A percentile compares a stretch with the other conserved stretches of the same genome.
phyloP scores from a whole-genome alignment of 2,113 vertebrate genomes.

The Sakesphorus luctuosus region DNA sequence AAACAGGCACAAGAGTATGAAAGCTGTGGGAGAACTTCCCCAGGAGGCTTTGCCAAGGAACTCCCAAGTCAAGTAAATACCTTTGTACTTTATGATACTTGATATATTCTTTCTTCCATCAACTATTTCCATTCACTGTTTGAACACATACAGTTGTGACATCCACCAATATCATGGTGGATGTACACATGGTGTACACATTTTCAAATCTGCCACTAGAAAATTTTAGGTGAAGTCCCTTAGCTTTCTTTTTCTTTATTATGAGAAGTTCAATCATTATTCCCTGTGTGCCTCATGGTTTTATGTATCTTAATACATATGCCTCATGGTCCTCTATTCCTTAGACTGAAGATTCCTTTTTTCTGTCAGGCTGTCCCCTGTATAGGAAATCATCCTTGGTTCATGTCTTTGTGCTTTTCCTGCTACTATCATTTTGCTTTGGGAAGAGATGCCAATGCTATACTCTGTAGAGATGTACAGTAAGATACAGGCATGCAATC shows the following conservation, averaged over 20 bases:
- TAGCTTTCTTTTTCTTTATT: neutral
- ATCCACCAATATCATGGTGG: neutral
- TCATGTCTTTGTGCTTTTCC: neutral
- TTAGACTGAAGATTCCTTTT: neutral
- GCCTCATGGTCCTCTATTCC: neutral
- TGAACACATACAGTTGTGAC: neutral
- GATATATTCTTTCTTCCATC: neutral
- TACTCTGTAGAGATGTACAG: neutral
- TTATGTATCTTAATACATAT: neutral
- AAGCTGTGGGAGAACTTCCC: neutral
- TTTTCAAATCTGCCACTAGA: neutral
- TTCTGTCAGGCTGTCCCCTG: neutral
- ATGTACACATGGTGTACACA: neutral
- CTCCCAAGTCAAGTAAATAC: neutral
- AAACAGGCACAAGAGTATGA: neutral
- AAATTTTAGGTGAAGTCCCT: neutral
- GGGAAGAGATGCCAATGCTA: neutral
- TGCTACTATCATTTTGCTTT: neutral
- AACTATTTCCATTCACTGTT: neutral
- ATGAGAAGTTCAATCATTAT: neutral
- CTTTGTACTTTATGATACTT: neutral
- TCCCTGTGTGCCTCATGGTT: neutral
- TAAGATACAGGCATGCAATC: neutral
- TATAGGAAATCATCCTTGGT: neutral
- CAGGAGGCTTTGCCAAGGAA: neutral